Evolutionary conservation across 2,797 vertebrate species (phyloP).

Genomic region (Carapus acus): DNA sequence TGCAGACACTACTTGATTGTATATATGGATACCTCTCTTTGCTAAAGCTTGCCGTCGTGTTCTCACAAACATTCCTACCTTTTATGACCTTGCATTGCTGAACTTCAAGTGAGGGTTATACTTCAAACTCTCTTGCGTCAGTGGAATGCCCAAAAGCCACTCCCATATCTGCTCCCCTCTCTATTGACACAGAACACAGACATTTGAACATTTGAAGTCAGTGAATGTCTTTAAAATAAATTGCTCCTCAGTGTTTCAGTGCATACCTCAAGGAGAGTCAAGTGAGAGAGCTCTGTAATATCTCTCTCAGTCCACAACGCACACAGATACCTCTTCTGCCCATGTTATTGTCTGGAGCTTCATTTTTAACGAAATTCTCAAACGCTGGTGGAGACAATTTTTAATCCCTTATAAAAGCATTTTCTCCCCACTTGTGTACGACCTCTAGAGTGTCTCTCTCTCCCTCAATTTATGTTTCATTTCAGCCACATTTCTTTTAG

Average conservation of each 20-base stretch:
- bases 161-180: conserved; percentile 30
- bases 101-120: conserved; percentile 24
- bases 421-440: conserved; percentile 12
- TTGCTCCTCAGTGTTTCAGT: background rate
- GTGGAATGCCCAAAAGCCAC: conserved; percentile 36
- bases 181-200: conserved; percentile 7
- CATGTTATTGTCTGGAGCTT: background rate
- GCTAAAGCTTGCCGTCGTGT: conserved; percentile 16
- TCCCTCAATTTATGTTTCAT: conserved; percentile 11
- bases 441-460: conserved; percentile 40
- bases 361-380: background rate
- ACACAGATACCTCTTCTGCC: background rate
- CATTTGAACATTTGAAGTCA: conserved; percentile 1
- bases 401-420: background rate
- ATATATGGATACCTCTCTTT: conserved; percentile 3
- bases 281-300: background rate
- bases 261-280: background rate
- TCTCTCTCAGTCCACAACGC: background rate
- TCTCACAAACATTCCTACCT: conserved; percentile 29
- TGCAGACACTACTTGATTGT: background rate
- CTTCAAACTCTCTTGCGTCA: conserved; percentile 15
- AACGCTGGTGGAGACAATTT: background rate
- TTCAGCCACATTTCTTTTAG: conserved; percentile 19
- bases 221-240: too few relatives aligned
- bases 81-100: conserved; percentile 33